Evolutionary conservation across 2,113 vertebrate species (phyloP).

Genomic region (Eclectus roratus): DNA sequence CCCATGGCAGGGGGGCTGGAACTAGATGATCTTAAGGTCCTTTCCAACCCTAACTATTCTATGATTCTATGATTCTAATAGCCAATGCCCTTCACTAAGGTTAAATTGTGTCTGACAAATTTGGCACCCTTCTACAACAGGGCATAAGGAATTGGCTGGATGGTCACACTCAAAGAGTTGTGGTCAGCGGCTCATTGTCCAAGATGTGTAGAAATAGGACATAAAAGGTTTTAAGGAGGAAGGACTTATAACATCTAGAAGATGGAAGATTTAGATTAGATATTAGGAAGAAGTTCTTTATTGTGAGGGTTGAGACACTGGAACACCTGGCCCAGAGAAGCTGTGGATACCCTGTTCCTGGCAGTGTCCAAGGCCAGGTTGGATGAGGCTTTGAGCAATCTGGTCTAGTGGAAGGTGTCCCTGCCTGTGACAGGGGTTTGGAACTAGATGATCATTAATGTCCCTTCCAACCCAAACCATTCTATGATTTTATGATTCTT

Average conservation of each 20-base stretch:
- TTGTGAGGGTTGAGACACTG: not conserved
- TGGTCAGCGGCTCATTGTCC: not conserved
- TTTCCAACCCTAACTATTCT: too few relatives aligned
- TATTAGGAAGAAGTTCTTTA: not conserved
- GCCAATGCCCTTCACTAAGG: not conserved
- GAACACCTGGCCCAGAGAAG: not conserved
- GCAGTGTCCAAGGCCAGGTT: not conserved
- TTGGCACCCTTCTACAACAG: not conserved
- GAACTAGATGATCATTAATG: not conserved
- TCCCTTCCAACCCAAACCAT: not conserved
- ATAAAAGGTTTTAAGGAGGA: not conserved
- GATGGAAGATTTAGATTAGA: not conserved
- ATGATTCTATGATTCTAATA: not conserved
- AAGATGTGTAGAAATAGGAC: not conserved
- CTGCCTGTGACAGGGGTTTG: not conserved
- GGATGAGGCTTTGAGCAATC: not conserved
- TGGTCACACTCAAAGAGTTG: not conserved
- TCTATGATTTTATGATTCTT: not conserved
- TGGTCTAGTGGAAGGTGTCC: not conserved
- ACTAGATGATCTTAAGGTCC: too few relatives aligned
- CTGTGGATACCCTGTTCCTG: not conserved
- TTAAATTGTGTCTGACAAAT: not conserved
- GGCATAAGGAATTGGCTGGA: not conserved
- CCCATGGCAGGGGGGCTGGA: too few relatives aligned
- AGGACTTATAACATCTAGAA: not conserved